Base-by-base conservation (phyloP, 2,797 vertebrate species). In the Scarus forsteni region DNA sequence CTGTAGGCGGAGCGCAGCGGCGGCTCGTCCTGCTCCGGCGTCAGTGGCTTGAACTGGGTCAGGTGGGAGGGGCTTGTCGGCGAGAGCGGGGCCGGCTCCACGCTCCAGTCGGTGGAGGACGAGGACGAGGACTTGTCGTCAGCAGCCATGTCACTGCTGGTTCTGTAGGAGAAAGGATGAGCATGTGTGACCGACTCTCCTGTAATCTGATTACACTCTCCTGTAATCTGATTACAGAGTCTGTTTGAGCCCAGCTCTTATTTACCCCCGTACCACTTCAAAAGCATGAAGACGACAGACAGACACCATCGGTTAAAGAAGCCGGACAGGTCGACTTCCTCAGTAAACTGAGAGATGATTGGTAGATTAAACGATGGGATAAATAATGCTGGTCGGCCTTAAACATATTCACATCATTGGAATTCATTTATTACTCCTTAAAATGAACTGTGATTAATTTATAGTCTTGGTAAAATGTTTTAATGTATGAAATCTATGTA, bases 31-130 rank as follows among this genome's bases (percentile, higher is more conserved):
- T 97, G 97, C 87, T 99, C 98, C 0, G 98, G 98, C 39, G 96
- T 98, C 91, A 99, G 90, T 1, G 98, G 98, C 72, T 99, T 99
- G 91, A 99, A 99, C 83, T 99, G 98, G 18, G 98, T 99, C 73
- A 99, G 94, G 80, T 97, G 98, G 78, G 98, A 98, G 0, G 98
- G 97, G 85, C 97, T 99, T 36, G 89, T 76, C 12, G 97, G 96
- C 0, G 94, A 94, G 77, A 94, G 89, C 59, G 70, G 89, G n/a
- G 95, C 93, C 3, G 95, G 93, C 70, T 98, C 97, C 3, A 82
- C 79, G 16, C 89, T 88, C 84, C 95, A 92, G 63, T 98, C 97
- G 80, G 94, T 92, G 0, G 96, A 96, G 65, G 96, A 96, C 0
- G 92, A 85, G 8, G 95, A 95, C 52, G 94, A 95, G 2, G 92